phyloP scores from a whole-genome alignment of 2,888 invertebrate species.

The Arenicola marina region DNA sequence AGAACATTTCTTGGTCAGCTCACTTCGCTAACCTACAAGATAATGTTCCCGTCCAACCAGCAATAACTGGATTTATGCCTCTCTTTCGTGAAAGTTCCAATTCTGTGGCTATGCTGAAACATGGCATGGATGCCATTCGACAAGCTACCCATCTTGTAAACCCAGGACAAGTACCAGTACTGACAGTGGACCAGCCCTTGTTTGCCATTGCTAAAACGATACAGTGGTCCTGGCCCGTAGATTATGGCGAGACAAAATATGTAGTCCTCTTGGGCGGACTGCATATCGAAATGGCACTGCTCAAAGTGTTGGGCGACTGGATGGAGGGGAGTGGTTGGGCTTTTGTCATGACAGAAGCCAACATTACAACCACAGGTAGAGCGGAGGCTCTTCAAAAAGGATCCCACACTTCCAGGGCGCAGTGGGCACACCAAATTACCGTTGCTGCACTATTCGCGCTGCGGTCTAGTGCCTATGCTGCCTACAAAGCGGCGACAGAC shows the following conservation, averaged over 20 bases:
- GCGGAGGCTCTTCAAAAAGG: slow-evolving; percentile 33
- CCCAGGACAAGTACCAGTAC: slow-evolving; percentile 39
- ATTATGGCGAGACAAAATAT: slow-evolving; percentile 38
- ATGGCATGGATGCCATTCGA: slow-evolving; percentile 31
- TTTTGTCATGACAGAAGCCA: slow-evolving; percentile 25
- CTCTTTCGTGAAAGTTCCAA: slow-evolving; percentile 34
- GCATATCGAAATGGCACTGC: slow-evolving; percentile 44
- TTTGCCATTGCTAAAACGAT: slow-evolving; percentile 42
- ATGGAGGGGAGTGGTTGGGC: slow-evolving; percentile 40
- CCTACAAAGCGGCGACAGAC: slow-evolving; percentile 5
- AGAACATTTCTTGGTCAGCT: slow-evolving; percentile 1
- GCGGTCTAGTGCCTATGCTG: slow-evolving; percentile 20
- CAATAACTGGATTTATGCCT: slow-evolving; percentile 32
- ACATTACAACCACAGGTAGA: slow-evolving; percentile 33
- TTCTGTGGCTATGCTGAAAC: slow-evolving; percentile 36
- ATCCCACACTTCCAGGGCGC: slow-evolving; percentile 30
- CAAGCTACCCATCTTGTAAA: slow-evolving; percentile 30
- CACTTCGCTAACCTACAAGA: slow-evolving; percentile 3
- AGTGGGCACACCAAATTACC: slow-evolving; percentile 30
- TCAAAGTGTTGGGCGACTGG: slow-evolving; percentile 36
- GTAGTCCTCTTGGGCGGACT: slow-evolving; percentile 45
- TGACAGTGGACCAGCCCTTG: slow-evolving; percentile 40
- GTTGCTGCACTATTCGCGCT: slow-evolving; percentile 26
- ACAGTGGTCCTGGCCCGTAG: slow-evolving; percentile 43
- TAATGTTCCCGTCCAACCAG: neutral